Conservation (phyloP, 2,888 invertebrate species). For the Hypsopygia costalis region DNA sequence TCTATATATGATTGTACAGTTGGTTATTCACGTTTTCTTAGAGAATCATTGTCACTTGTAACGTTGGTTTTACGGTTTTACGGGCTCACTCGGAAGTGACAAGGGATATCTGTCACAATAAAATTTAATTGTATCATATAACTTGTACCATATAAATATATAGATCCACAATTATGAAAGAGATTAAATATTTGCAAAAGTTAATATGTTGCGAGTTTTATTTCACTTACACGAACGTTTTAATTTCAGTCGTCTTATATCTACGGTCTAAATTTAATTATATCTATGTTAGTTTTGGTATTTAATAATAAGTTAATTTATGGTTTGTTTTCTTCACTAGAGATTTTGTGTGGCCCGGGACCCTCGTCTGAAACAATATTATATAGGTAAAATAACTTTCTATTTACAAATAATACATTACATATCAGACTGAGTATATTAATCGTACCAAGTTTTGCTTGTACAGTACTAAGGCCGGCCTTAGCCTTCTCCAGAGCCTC, state of each 20-base stretch:
- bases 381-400: too few relatives aligned
- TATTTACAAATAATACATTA: too few relatives aligned
- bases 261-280: conserved; percentile 37
- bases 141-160: conserved; percentile 81
- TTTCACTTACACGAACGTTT: conserved; percentile 29
- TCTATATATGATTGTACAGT: conserved; percentile 68
- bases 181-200: conserved; percentile 82
- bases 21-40: conserved; percentile 54
- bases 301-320: conserved; percentile 32
- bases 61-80: conserved; percentile 46
- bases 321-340: conserved; percentile 31
- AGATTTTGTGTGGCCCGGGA: conserved; percentile 82
- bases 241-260: conserved; percentile 46
- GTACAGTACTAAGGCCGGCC: conserved; percentile 82
- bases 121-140: conserved; percentile 75
- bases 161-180: conserved; percentile 82
- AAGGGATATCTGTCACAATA: conserved; percentile 55
- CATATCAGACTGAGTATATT: too few relatives aligned
- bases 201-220: conserved; percentile 65
- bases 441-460: conserved; percentile 36
- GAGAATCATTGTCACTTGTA: conserved; percentile 49
- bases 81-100: conserved; percentile 46
- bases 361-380: conserved; percentile 64
- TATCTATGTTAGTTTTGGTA: conserved; percentile 33
- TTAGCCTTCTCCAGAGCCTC: conserved; percentile 86